Percentiles rank a stretch among this genome's conserved stretches.
These are phyloP conservation scores for Neocloeon triangulifer DNA, from an alignment of 1,140 invertebrate species.

Conservation along the genomic window DNA sequence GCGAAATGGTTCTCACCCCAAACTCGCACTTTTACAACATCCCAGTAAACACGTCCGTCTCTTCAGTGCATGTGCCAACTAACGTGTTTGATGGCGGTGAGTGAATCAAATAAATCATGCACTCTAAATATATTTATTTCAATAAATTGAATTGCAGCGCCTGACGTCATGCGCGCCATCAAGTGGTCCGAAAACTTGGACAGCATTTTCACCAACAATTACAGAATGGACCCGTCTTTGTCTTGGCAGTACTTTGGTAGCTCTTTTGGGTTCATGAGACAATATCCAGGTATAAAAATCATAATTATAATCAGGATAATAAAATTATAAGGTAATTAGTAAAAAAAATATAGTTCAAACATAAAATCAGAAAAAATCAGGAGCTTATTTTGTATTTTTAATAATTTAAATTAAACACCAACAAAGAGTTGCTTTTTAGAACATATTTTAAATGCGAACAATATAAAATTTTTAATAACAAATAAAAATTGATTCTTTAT, in stretches of 20 bases:
- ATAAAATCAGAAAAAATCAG: no score
- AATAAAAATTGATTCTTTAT: no score
- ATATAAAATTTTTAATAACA: no score
- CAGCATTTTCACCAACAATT: slow-evolving; percentile 69
- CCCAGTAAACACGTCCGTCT: slow-evolving; percentile 58
- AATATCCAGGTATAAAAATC: slow-evolving; percentile 52
- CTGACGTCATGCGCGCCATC: slow-evolving; percentile 27
- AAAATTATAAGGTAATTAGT: not conserved
- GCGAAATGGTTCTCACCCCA: slow-evolving; percentile 30
- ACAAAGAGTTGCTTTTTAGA: no score
- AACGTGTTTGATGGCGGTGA: slow-evolving; percentile 83
- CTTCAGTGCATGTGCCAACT: slow-evolving; percentile 84
- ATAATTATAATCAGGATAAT: not conserved
- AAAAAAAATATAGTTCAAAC: no score
- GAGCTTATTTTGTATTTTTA: no score
- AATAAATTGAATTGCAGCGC: slow-evolving; percentile 14
- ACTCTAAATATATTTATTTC: not conserved
- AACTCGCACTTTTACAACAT: slow-evolving; percentile 59
- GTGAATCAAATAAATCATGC: slow-evolving; percentile 11
- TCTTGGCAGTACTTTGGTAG: slow-evolving; percentile 97
- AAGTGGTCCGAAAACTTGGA: slow-evolving; percentile 68
- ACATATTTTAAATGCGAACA: no score
- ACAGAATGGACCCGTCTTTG: slow-evolving; percentile 63
- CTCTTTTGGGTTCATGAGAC: slow-evolving; percentile 82
- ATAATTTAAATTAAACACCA: no score